These are phyloP conservation scores for Spondyliosoma cantharus DNA, from an alignment of 2,797 vertebrate genomes.

Conservation along the genomic window DNA sequence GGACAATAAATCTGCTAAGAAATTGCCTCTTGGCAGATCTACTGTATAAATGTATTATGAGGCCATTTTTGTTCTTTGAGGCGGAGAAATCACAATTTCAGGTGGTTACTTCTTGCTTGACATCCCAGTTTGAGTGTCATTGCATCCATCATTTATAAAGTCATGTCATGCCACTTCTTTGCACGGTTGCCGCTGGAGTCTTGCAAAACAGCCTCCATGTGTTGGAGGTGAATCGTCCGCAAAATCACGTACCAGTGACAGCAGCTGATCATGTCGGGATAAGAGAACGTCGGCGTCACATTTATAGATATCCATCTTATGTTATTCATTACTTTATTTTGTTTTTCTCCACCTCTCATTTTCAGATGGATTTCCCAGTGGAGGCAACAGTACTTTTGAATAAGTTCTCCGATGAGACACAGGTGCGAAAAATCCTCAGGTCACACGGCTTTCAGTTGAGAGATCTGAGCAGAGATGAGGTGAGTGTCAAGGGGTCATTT, in stretches of 20 bases:
- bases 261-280: constrained; percentile 52
- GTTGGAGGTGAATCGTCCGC: constrained; percentile 46
- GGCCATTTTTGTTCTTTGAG: background rate
- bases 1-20: no score
- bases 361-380: constrained; percentile 78
- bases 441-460: constrained; percentile 47
- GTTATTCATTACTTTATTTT: background rate
- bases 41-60: background rate
- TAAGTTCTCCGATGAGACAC: constrained; percentile 26
- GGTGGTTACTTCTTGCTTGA: background rate
- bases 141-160: background rate
- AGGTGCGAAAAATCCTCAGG: constrained; percentile 43
- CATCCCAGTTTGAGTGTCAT: background rate
- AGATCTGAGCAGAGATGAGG: background rate
- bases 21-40: background rate
- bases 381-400: constrained; percentile 66
- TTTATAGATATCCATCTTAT: background rate
- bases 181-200: constrained; percentile 60
- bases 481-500: constrained; percentile 75
- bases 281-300: background rate
- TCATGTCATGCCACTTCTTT: background rate
- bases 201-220: constrained; percentile 31
- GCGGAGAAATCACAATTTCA: background rate
- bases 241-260: constrained; percentile 48
- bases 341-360: background rate